Evolutionary conservation across 2,113 vertebrate species (phyloP).

Genomic region (Petrocephalus zakoni): DNA sequence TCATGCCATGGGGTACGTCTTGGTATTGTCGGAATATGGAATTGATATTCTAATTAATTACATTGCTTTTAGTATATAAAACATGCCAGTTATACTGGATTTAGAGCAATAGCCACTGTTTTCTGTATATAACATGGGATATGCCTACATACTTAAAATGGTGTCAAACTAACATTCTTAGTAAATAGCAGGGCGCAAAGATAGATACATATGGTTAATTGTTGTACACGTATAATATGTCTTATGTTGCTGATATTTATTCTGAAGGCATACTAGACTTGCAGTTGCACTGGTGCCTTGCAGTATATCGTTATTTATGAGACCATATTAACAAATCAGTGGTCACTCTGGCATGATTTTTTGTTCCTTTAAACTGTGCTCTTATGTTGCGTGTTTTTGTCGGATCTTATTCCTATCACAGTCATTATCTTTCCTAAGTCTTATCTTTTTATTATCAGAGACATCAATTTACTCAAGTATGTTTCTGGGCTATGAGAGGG

Average conservation of each 20-base stretch:
- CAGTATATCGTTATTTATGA: background rate
- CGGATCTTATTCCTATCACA: background rate
- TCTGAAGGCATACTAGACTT: background rate
- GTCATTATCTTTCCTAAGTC: background rate
- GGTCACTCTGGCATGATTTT: background rate
- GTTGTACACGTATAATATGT: background rate
- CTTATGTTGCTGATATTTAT: background rate
- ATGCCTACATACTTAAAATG: background rate
- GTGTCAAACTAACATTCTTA: background rate
- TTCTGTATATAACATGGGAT: conserved; percentile 16
- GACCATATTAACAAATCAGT: background rate
- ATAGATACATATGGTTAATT: background rate
- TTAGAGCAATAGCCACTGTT: conserved; percentile 5
- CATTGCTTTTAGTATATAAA: conserved; percentile 5
- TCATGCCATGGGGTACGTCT: background rate
- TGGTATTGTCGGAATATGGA: background rate
- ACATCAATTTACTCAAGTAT: background rate
- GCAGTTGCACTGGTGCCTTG: background rate
- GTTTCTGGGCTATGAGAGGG: background rate
- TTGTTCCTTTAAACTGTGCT: background rate
- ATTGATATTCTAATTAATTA: background rate
- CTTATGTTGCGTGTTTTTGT: background rate
- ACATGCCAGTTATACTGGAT: background rate
- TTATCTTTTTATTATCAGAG: background rate
- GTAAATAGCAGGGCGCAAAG: background rate